phyloP scores from a whole-genome alignment of 2,797 vertebrate genomes.

The Characodon lateralis region DNA sequence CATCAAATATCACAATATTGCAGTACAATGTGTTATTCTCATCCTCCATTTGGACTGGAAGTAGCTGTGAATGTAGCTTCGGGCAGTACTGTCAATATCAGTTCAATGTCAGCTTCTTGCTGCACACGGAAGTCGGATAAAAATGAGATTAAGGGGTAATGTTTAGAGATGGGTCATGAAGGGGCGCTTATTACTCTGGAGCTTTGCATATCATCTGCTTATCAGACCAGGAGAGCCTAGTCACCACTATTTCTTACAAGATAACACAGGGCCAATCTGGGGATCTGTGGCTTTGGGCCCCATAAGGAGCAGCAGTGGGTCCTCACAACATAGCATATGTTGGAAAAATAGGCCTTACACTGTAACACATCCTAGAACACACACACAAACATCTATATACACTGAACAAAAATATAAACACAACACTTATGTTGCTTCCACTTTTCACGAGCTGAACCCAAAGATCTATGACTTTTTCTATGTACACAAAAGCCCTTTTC shows the following conservation, averaged over 20 bases:
- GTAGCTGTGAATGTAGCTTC: conserved; percentile 14
- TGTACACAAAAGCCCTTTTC: no score
- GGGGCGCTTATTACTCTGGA: conserved; percentile 1
- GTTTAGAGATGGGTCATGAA: conserved; percentile 15
- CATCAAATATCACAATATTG: conserved; percentile 11
- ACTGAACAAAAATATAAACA: no score
- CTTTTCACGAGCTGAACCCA: no score
- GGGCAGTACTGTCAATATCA: conserved; percentile 14
- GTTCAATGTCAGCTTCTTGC: conserved; percentile 25
- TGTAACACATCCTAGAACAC: no score
- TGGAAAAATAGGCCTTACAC: no score
- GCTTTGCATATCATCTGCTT: conserved; percentile 23
- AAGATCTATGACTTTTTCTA: no score
- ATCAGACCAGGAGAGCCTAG: conserved; percentile 10
- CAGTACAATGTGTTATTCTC: background rate
- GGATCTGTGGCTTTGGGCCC: no score
- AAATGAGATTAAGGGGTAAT: conserved; percentile 1
- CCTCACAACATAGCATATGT: no score
- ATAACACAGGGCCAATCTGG: conserved; percentile 1
- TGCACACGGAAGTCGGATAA: conserved; percentile 16
- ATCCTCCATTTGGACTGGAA: conserved; percentile 9
- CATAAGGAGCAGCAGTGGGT: no score
- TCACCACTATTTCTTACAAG: background rate
- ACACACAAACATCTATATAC: no score
- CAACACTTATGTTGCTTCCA: no score